Percentiles rank a stretch among this genome's conserved stretches.
These are phyloP conservation scores for Liodrosophila aerea DNA, from an alignment of 2,888 invertebrate species.

Conservation along the genomic window DNA sequence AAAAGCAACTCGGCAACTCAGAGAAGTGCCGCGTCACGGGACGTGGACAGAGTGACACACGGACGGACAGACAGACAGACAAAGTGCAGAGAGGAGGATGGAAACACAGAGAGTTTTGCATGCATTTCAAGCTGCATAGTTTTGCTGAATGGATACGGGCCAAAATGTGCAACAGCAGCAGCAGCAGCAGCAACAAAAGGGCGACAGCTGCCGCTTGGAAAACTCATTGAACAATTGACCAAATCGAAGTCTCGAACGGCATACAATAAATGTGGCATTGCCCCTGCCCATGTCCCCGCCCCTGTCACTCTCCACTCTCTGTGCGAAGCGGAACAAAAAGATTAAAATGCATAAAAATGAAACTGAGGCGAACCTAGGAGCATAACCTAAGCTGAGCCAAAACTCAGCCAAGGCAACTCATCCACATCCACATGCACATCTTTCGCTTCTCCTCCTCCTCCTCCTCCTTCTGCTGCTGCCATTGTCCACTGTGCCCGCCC, in stretches of 20 bases:
- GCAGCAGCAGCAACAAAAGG: constrained; percentile 39
- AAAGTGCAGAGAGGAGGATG: neutral
- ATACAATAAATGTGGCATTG: constrained; percentile 53
- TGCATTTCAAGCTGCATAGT: constrained; percentile 47
- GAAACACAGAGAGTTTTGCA: constrained; percentile 51
- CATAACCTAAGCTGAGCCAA: neutral
- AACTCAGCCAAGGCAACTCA: constrained; percentile 6
- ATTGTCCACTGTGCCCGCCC: constrained; percentile 41
- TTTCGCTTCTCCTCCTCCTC: constrained; percentile 2
- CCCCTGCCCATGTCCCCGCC: constrained; percentile 1
- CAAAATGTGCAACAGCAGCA: constrained; percentile 47
- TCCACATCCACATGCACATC: neutral
- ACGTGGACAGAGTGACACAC: constrained; percentile 1
- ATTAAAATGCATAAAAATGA: constrained; percentile 63
- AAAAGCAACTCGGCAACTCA: constrained; percentile 37
- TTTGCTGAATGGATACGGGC: constrained; percentile 57
- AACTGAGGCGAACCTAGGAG: constrained; percentile 22
- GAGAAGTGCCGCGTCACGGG: constrained; percentile 34
- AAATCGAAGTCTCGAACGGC: constrained; percentile 56
- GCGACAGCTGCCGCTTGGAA: constrained; percentile 67
- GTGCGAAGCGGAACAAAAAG: constrained; percentile 60
- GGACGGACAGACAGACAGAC: neutral
- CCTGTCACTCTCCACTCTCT: neutral
- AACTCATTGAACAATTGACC: constrained; percentile 74
- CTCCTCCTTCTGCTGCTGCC: constrained; percentile 9